These are phyloP conservation scores for Iphiclides podalirius DNA, from an alignment of 2,888 invertebrate species.

Conservation along the genomic window DNA sequence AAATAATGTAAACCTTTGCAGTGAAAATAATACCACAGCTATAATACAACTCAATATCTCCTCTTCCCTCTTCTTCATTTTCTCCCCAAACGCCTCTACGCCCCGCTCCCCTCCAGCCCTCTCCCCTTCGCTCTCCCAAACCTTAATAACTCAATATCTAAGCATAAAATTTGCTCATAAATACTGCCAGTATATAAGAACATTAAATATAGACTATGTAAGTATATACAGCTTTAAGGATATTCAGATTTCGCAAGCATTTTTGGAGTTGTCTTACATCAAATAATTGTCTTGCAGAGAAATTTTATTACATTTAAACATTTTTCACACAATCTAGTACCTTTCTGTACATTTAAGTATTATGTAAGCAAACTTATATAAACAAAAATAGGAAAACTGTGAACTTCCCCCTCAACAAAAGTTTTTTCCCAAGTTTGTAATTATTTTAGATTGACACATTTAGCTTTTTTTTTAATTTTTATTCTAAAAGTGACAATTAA, in stretches of 20 bases:
- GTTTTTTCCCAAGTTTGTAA: no score
- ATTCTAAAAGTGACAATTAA: no score
- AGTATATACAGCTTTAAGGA: not conserved
- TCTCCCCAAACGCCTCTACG: slow-evolving; percentile 33
- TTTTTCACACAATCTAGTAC: no score
- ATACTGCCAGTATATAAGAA: slow-evolving; percentile 40
- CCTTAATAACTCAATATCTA: slow-evolving; percentile 73
- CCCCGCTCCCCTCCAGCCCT: slow-evolving; percentile 41
- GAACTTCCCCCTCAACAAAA: no score
- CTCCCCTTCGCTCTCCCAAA: slow-evolving; percentile 51
- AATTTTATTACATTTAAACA: no score
- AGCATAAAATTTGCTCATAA: slow-evolving; percentile 54
- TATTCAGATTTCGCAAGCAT: slow-evolving; percentile 7
- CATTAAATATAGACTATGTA: not conserved
- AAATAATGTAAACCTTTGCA: no score
- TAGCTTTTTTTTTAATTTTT: no score
- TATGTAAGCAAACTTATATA: no score
- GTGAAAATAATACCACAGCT: slow-evolving; percentile 32
- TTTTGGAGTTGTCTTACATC: not conserved
- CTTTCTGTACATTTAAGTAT: no score
- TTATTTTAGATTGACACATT: no score
- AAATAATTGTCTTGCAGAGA: no score
- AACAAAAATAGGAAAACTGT: no score
- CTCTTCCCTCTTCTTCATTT: slow-evolving; percentile 41
- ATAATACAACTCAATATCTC: not conserved